Base-by-base conservation (phyloP, 2,797 vertebrate genomes). In the Hafferia zeledoni region DNA sequence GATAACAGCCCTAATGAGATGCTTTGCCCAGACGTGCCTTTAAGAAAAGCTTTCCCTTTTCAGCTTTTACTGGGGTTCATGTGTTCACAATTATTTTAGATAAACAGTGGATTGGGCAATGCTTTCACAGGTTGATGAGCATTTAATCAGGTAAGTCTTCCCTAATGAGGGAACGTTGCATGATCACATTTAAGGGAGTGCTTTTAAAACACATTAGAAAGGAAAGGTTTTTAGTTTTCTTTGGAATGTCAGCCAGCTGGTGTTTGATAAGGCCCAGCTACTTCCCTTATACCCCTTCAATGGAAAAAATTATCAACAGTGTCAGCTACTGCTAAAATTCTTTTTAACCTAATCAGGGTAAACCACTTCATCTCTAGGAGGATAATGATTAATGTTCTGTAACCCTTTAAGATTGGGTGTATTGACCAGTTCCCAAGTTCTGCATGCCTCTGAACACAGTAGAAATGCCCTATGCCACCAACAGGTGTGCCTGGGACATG, bases 111-210 rank as follows among this genome's bases (percentile, higher is more conserved):
- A 86, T 2, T 46, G 75, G 69, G 57, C 72, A 91, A 69, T 22
- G 44, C 69, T 85, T 91, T 92, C 65, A 52, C n/a, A 55, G 37
- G 56, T 31, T 89, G 86, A 87, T 53, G 60, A 89, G 71, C 44
- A 65, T 76, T 91, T 93, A 77, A 89, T 95, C 65, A 75, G 68
- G 56, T 65, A 64, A 92, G 53, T 72, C 65, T 61, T 84, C 85
- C 43, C 46, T 94, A 95, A 89, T 15, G 55, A 96, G 47, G 49
- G 69, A 92, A 44, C 1, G 1, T 8, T 65, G 47, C 0, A 0
- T 31, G 76, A 93, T 13, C 69, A 50, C 68, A 68, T 84, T 79
- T 93, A 89, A 79, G 63, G 53, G 55, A 69, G 6, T 33, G 28
- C 52, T 93, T 95, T 87, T 70, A 74, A 84, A 90, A 56, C 41